Evolutionary conservation across 2,797 vertebrate genomes (phyloP).

Genomic region (Iguana delicatissima): DNA sequence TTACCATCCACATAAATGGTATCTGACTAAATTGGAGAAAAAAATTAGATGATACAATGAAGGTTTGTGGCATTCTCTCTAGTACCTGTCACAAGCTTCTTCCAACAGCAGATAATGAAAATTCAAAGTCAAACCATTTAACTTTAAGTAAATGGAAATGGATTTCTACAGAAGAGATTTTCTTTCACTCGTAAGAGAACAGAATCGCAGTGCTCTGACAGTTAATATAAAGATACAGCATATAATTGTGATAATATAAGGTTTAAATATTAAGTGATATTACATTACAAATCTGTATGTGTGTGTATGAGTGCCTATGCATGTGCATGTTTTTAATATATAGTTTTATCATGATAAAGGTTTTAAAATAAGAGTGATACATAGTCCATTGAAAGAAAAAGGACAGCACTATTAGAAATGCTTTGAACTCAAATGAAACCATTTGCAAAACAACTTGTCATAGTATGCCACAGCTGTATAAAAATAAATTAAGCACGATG

Average conservation of each 20-base stretch:
- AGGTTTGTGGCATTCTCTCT: slow-evolving; percentile 72
- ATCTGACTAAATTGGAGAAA: slow-evolving; percentile 78
- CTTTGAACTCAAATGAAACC: slow-evolving; percentile 73
- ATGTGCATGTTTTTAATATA: slow-evolving; percentile 48
- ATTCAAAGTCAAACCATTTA: slow-evolving; percentile 80
- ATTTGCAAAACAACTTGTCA: slow-evolving; percentile 74
- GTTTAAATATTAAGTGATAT: slow-evolving; percentile 67
- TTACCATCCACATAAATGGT: slow-evolving; percentile 75
- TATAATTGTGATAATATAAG: slow-evolving; percentile 69
- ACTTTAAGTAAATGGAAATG: slow-evolving; percentile 79
- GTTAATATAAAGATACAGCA: slow-evolving; percentile 68
- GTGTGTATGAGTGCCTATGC: not conserved
- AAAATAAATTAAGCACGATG: slow-evolving; percentile 65
- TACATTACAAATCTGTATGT: slow-evolving; percentile 49
- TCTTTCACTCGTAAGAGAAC: slow-evolving; percentile 74
- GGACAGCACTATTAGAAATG: slow-evolving; percentile 56
- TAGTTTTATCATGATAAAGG: slow-evolving; percentile 56
- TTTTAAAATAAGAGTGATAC: slow-evolving; percentile 57
- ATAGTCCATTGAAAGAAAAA: slow-evolving; percentile 49
- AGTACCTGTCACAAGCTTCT: slow-evolving; percentile 74
- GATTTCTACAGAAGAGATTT: slow-evolving; percentile 74
- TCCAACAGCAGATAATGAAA: slow-evolving; percentile 78
- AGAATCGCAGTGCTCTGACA: slow-evolving; percentile 63
- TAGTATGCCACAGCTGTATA: slow-evolving; percentile 63
- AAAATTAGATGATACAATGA: slow-evolving; percentile 78